Conservation (phyloP, 2,113 vertebrate species). For the Ceyx margarethae region DNA sequence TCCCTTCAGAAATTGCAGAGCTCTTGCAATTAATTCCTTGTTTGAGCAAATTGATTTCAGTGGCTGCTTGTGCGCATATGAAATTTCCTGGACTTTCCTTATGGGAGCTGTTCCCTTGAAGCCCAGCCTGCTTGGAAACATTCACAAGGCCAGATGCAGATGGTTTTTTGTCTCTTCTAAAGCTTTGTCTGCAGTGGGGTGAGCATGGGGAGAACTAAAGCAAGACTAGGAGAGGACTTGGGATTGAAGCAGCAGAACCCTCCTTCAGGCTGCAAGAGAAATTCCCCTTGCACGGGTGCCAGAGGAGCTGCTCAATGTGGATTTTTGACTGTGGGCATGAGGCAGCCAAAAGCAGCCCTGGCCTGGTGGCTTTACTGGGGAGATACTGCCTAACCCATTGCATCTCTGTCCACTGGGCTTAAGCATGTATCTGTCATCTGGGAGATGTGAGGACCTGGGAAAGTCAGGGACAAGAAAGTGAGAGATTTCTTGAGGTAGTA, state of each 20-base stretch:
- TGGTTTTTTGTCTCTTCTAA: not conserved
- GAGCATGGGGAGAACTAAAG: not conserved
- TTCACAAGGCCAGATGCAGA: not conserved
- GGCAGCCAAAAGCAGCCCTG: not conserved
- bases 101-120: not conserved
- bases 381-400: not conserved
- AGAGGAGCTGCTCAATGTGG: not conserved
- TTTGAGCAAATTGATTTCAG: not conserved
- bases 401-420: not conserved
- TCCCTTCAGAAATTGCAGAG: not conserved
- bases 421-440: no score
- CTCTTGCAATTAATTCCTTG: not conserved
- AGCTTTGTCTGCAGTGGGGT: not conserved
- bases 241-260: not conserved
- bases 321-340: not conserved
- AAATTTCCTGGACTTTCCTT: not conserved
- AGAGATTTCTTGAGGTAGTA: not conserved
- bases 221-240: not conserved
- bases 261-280: not conserved
- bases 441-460: no score
- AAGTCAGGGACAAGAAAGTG: no score
- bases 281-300: not conserved
- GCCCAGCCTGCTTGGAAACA: not conserved
- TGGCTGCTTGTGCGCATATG: not conserved
- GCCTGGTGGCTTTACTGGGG: not conserved